Base-by-base conservation (phyloP, 2,888 invertebrate species). In the Oscheius onirici region DNA sequence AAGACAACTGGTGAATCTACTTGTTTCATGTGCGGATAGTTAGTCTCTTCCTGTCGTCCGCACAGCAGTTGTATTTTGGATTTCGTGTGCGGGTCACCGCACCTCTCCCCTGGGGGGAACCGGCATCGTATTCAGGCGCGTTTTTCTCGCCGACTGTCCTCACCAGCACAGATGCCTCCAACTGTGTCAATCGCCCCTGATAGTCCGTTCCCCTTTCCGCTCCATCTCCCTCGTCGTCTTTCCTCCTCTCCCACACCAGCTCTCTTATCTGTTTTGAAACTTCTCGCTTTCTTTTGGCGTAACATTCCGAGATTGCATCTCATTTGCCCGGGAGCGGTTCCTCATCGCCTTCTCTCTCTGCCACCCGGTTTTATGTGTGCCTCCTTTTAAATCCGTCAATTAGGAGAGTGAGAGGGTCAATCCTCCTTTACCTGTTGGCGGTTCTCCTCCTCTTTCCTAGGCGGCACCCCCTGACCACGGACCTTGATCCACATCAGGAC, bases 131-230 rank as follows among this genome's bases (percentile, higher is more conserved):
- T 58, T 58, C 58, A 58, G 58, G 40, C 49, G 8, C 46, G 26
- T 46, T 49, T 63, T 63, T 58, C 43, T 58, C 58, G 58, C 52
- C n/a, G n/a, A n/a, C n/a, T n/a, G n/a, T 52, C 52, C 52, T 55
- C 55, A 10, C 13, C 55, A 55, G 55, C 55, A 34, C 34, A 34
- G 8, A n/a, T n/a, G 34, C 41, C 40, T 11, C 58, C 58, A 58
- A 58, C 58, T 46, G 63, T 63, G 63, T 49, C 46, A 49, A 63
- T 63, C 63, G 46, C 26, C 20, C 10, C 26, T 49, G 63, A 46
- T 46, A 49, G 63, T 63, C 28, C 28, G 63, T 63, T 63, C 34
- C 46, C 63, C n/a, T 63, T 34, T 43, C 60, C 43, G 24, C 43
- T 60, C 60, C 15, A 22, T 60, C 22, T 26, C 60, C 40, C 60